These are phyloP conservation scores for Xenops minutus DNA, from an alignment of 2,797 vertebrate species.

Conservation along the genomic window DNA sequence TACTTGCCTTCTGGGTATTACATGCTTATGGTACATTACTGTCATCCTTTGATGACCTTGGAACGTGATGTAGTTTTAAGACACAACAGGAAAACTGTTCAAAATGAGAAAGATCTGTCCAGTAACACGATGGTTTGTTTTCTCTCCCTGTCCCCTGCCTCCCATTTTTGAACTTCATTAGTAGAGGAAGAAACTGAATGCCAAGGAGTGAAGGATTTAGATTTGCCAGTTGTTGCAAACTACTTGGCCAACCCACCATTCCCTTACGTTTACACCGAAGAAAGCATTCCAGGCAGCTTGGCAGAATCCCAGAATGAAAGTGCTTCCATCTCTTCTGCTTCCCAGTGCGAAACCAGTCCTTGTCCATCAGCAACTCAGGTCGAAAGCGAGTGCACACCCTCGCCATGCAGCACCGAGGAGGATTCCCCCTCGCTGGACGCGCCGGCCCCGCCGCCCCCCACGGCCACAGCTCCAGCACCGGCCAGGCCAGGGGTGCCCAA, in stretches of 20 bases:
- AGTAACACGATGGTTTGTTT: background rate
- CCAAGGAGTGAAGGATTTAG: constrained; percentile 73
- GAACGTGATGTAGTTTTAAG: background rate
- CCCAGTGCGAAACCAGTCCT: constrained; percentile 69
- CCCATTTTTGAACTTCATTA: background rate
- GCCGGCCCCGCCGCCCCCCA: constrained; percentile 51
- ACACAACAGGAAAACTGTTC: background rate
- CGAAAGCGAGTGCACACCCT: constrained; percentile 61
- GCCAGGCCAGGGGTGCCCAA: constrained; percentile 49
- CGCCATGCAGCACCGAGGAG: constrained; percentile 77
- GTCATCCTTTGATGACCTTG: background rate
- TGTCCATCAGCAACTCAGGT: constrained; percentile 25
- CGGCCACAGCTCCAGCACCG: background rate
- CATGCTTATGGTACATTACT: background rate
- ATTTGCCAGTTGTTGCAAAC: constrained; percentile 78
- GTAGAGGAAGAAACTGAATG: constrained; percentile 83
- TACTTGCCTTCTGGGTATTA: background rate
- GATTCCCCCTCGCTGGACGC: constrained; percentile 58
- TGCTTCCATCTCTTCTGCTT: constrained; percentile 66
- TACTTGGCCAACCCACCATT: constrained; percentile 82
- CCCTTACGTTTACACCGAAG: constrained; percentile 77
- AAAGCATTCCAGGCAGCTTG: constrained; percentile 64
- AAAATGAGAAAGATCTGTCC: background rate
- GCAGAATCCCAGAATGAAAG: constrained; percentile 75
- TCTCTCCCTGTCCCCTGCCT: background rate